Base-by-base conservation (phyloP, 2,888 invertebrate species). In the Nephrocerus scutellatus region DNA sequence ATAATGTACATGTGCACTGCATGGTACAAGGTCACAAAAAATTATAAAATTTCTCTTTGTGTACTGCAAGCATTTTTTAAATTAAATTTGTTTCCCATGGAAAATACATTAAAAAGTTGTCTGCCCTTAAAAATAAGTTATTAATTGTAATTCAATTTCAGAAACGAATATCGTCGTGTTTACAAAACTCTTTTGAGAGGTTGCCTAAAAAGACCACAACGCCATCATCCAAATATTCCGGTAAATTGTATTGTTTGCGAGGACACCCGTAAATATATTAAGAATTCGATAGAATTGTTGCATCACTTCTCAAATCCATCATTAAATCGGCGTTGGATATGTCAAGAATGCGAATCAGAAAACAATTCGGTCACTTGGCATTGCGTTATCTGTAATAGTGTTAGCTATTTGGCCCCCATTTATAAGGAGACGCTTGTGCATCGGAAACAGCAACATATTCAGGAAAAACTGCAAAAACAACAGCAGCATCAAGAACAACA, bases 361-460 rank as follows among this genome's bases (percentile, higher is more conserved):
- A 68, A 68, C 51, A 67, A 62, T 51, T 65, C 68, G n/a, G 68
- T 69, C 25, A 68, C 69, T 44, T 69, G 69, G 67, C 69, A 69
- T 42, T 69, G 69, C 51, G 56, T 69, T 29, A 67, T 68, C 47
- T 69, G 69, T 53, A 65, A 68, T 50, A 62, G 60, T 30, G 69
- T 69, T 29, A 69, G 69, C 50, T 62, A 63, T 50, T 54, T 68
- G 47, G 69, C 69, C 29, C 69, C 69, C 44, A 68, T 69, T 29
- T 69, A 69, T 46, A 69, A 69, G 49, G 68, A 64, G 45, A 63
- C 66, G 4, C 50, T 66, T n/a, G 44, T 53, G 21, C 49, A 50
- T 38, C 51, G 52, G 20, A 52, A 50, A 30, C 46, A 49, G 36
- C 47, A 47, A 19, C 44, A 49, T 33, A 44, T 44, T 24, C 44